Conservation (phyloP, 2,797 vertebrate genomes). For the Lindbergichthys nudifrons region DNA sequence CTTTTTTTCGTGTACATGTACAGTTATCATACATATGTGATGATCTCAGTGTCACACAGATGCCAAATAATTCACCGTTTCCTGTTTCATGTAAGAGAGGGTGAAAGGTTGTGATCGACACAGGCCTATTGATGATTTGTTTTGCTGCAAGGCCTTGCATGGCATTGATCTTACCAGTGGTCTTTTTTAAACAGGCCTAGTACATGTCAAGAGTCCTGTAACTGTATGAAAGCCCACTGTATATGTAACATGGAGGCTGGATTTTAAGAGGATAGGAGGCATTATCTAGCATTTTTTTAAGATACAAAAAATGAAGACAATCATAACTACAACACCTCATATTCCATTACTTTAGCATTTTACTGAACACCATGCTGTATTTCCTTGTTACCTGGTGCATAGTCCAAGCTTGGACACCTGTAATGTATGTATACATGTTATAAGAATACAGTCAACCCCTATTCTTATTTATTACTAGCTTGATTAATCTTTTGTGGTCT, state of each 20-base stretch:
- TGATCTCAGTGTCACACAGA: conserved; percentile 53
- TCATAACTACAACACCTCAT: background rate
- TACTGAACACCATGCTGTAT: background rate
- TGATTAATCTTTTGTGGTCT: conserved; percentile 33
- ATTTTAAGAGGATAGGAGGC: background rate
- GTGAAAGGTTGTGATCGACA: conserved; percentile 78
- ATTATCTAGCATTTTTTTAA: conserved; percentile 20
- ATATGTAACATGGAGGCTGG: background rate
- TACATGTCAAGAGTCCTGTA: conserved; percentile 61
- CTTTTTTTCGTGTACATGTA: conserved; percentile 34
- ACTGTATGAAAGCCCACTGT: conserved; percentile 37
- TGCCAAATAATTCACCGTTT: conserved; percentile 68
- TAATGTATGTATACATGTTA: conserved; percentile 17
- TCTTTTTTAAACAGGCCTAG: conserved; percentile 74
- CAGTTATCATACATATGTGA: conserved; percentile 55
- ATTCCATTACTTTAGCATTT: conserved; percentile 14
- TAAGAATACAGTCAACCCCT: conserved; percentile 21
- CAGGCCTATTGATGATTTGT: conserved; percentile 81
- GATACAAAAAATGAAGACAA: background rate
- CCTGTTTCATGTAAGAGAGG: conserved; percentile 71
- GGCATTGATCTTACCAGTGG: conserved; percentile 78
- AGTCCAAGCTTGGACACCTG: background rate
- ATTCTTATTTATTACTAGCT: conserved; percentile 20
- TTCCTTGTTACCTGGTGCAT: conserved; percentile 3
- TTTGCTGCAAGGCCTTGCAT: conserved; percentile 81